phyloP scores from a whole-genome alignment of 1,140 invertebrate genomes.

The Cyclargus thomasi region DNA sequence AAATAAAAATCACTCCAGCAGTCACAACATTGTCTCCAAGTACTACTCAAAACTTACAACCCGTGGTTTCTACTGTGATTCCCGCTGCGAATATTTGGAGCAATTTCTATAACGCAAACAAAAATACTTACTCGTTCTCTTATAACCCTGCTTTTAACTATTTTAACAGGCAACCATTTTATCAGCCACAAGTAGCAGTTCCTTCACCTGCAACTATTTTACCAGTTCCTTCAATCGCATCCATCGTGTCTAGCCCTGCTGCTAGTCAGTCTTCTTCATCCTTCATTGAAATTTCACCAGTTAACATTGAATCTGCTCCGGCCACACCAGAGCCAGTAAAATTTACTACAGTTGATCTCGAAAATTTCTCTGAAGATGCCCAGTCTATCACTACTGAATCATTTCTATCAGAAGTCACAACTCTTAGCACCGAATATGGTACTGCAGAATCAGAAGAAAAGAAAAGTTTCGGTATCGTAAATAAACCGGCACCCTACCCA shows the following conservation, averaged over 20 bases:
- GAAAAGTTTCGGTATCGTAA: too few relatives aligned
- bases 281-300: background rate
- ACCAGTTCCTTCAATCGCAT: background rate
- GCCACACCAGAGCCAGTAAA: background rate
- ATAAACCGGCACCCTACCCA: too few relatives aligned
- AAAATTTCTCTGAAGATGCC: background rate
- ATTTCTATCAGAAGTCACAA: background rate
- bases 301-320: background rate
- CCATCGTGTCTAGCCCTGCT: background rate
- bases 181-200: slow-evolving; percentile 1
- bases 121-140: background rate
- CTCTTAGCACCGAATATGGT: background rate
- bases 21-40: background rate
- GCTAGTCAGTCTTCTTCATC: background rate
- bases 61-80: background rate
- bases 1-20: background rate
- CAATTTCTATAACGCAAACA: background rate
- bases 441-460: background rate
- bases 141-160: background rate
- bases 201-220: background rate
- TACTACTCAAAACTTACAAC: background rate
- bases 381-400: background rate
- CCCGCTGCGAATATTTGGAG: background rate
- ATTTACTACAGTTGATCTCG: background rate
- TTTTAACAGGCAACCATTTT: background rate